Percentiles rank a stretch among this genome's conserved stretches.
phyloP scores from a whole-genome alignment of 2,113 vertebrate species.

The Eubucco bourcierii region DNA sequence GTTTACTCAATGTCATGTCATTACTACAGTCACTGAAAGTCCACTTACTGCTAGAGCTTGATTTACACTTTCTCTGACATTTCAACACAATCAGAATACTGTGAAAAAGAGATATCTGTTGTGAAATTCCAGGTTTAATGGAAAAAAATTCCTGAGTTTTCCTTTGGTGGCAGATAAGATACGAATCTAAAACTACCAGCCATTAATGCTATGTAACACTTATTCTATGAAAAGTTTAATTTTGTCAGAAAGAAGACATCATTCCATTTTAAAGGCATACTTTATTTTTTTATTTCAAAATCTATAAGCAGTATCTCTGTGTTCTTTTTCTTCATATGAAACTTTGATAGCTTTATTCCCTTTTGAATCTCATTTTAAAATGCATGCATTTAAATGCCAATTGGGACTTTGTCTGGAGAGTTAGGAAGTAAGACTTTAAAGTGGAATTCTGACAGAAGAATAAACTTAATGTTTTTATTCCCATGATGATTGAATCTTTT shows the following conservation, averaged over 20 bases:
- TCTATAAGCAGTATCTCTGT: background rate
- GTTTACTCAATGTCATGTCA: background rate
- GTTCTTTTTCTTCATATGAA: background rate
- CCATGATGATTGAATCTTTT: background rate
- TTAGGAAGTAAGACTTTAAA: slow-evolving; percentile 22
- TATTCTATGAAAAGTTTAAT: background rate
- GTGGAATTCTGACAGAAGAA: slow-evolving; percentile 36
- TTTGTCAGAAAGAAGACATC: background rate
- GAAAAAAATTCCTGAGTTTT: background rate
- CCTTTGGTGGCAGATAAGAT: background rate
- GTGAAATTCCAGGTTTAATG: background rate
- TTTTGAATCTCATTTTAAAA: slow-evolving; percentile 22
- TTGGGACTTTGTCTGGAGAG: background rate
- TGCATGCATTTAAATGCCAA: background rate
- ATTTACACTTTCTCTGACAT: background rate
- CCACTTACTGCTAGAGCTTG: background rate
- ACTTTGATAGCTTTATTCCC: background rate
- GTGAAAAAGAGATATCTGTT: background rate
- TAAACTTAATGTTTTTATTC: slow-evolving; percentile 29
- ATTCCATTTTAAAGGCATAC: slow-evolving; percentile 22
- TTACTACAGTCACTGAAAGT: background rate
- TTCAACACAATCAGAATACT: background rate
- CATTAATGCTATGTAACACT: background rate
- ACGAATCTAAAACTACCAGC: background rate
- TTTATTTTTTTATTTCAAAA: slow-evolving; percentile 13